Evolutionary conservation across 2,797 vertebrate species (phyloP).

Genomic region (Tauraco hartlaubi): DNA sequence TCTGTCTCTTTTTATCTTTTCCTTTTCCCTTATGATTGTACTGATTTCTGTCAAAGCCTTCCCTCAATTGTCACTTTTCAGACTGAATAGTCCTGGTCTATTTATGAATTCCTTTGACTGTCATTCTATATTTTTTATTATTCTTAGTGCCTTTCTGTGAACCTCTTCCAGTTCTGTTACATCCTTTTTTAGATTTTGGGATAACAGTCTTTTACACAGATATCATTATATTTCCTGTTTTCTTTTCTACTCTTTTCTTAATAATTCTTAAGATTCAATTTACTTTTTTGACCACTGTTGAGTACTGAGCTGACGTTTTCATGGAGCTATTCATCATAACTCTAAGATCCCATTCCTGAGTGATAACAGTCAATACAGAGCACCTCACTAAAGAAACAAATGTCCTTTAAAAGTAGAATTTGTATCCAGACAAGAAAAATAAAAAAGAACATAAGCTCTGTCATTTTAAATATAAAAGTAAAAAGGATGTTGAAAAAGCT

Average conservation of each 20-base stretch:
- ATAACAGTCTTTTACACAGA: neutral
- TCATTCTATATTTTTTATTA: neutral
- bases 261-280: neutral
- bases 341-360: neutral
- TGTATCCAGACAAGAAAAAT: neutral
- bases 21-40: neutral
- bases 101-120: neutral
- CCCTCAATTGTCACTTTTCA: neutral
- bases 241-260: neutral
- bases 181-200: neutral
- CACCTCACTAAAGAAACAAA: neutral
- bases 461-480: neutral
- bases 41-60: conserved; percentile 35
- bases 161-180: neutral
- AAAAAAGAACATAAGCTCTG: neutral
- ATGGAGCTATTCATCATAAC: neutral
- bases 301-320: neutral
- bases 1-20: conserved; percentile 30
- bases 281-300: conserved; percentile 4
- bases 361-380: neutral
- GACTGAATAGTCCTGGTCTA: neutral
- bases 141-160: neutral
- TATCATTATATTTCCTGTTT: neutral
- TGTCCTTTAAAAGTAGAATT: neutral
- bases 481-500: neutral